These are phyloP conservation scores for Ceratosolen solmsi DNA, from an alignment of 1,140 invertebrate genomes.

Conservation along the genomic window DNA sequence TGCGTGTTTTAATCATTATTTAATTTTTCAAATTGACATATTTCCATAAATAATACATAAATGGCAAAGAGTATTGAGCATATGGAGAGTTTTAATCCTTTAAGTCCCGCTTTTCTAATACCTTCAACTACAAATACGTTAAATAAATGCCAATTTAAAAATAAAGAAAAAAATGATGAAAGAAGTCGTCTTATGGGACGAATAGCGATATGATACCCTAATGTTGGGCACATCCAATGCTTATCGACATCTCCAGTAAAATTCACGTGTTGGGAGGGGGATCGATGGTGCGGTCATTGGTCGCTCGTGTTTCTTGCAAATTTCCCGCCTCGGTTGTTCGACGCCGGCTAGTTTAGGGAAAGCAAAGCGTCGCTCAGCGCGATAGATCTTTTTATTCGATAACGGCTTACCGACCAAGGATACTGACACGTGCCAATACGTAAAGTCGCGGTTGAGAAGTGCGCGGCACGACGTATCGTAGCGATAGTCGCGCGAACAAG, in stretches of 20 bases:
- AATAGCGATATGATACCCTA: not conserved
- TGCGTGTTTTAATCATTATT: too few species aligned
- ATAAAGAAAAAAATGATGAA: too few species aligned
- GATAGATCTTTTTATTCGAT: conserved; percentile 5
- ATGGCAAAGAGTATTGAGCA: too few species aligned
- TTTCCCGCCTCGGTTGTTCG: not conserved
- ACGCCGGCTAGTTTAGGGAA: too few species aligned
- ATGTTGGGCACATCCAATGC: not conserved
- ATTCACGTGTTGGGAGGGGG: not conserved
- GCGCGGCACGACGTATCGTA: not conserved
- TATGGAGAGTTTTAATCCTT: too few species aligned
- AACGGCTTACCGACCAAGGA: not conserved
- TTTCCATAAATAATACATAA: not conserved
- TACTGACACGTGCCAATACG: not conserved
- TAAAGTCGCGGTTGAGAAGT: not conserved
- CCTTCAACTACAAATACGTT: too few species aligned
- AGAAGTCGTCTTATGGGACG: too few species aligned
- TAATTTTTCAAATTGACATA: too few species aligned
- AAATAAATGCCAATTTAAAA: too few species aligned
- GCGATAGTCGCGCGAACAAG: conserved; percentile 9
- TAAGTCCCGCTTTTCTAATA: too few species aligned
- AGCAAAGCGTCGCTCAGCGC: too few species aligned
- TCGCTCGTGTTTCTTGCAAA: not conserved
- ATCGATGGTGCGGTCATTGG: too few species aligned
- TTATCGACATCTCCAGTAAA: not conserved